Evolutionary conservation across 2,888 invertebrate species (phyloP).

Genomic region (Eupelmus urozonus): DNA sequence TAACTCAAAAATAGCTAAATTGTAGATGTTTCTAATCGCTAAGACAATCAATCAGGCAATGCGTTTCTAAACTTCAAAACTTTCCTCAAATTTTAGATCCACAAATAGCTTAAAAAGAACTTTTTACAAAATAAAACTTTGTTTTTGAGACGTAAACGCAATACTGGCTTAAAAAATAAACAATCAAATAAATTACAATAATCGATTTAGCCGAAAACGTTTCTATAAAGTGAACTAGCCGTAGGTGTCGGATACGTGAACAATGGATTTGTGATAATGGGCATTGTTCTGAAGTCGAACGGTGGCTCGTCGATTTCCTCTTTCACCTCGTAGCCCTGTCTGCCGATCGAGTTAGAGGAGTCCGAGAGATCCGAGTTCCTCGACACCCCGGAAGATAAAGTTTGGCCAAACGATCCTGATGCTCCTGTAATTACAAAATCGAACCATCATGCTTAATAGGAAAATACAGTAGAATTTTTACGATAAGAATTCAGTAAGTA

Average conservation of each 20-base stretch:
- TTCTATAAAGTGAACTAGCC: neutral
- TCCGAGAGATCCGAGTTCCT: constrained; percentile 17
- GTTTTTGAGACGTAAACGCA: too few species aligned
- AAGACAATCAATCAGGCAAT: too few species aligned
- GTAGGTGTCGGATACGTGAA: constrained; percentile 6
- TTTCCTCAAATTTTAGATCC: too few species aligned
- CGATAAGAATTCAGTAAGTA: neutral
- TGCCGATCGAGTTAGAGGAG: constrained; percentile 27
- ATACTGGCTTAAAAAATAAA: too few species aligned
- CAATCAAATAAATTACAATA: too few species aligned
- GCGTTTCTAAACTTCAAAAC: too few species aligned
- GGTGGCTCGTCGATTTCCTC: constrained; percentile 67
- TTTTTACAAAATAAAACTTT: too few species aligned
- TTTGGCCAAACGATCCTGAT: neutral
- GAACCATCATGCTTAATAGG: too few species aligned
- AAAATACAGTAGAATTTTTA: too few species aligned
- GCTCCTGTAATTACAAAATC: neutral
- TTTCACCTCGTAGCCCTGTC: constrained; percentile 68
- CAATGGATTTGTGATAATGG: constrained; percentile 22
- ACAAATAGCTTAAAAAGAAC: too few species aligned
- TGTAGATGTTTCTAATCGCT: too few species aligned
- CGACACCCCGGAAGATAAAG: neutral
- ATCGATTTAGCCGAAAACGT: neutral
- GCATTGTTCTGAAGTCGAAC: constrained; percentile 47
- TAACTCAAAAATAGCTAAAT: too few species aligned